A percentile compares a stretch with the other conserved stretches of the same genome.
phyloP scores from a whole-genome alignment of 2,797 vertebrate species.

The Scolopax bukidnonensis region DNA sequence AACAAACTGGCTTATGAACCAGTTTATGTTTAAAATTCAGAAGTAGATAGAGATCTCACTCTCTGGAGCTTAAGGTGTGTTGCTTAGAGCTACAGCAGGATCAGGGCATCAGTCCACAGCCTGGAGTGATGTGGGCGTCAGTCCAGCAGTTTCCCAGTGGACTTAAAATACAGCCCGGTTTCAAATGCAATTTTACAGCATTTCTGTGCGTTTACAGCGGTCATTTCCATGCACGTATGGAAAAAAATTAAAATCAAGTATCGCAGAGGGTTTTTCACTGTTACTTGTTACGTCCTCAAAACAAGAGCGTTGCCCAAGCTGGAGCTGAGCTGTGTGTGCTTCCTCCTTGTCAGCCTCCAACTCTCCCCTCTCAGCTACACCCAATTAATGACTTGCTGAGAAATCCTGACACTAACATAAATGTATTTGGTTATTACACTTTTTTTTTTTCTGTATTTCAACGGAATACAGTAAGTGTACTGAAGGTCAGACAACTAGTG shows the following conservation, averaged over 20 bases:
- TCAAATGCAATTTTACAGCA: neutral
- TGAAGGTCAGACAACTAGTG: neutral
- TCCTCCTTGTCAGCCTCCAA: neutral
- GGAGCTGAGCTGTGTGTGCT: neutral
- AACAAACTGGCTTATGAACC: neutral
- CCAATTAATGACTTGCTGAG: neutral
- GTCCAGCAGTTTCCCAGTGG: neutral
- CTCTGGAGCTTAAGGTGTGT: neutral
- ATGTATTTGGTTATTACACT: neutral
- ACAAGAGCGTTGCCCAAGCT: neutral
- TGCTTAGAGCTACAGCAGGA: neutral
- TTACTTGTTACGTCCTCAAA: rapidly evolving
- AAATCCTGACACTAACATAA: neutral
- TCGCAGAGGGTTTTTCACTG: neutral
- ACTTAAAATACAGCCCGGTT: neutral
- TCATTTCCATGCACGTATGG: rapidly evolving
- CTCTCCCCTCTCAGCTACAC: neutral
- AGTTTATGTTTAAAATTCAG: neutral
- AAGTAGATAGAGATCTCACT: neutral
- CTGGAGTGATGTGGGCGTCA: neutral
- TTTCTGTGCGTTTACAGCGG: constrained; percentile 17
- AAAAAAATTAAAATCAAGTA: neutral
- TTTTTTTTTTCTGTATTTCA: neutral
- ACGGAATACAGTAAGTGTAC: neutral
- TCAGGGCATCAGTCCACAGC: neutral